Evolutionary conservation across 2,888 invertebrate genomes (phyloP).

Genomic region (Lepidocyrtoides sp.): DNA sequence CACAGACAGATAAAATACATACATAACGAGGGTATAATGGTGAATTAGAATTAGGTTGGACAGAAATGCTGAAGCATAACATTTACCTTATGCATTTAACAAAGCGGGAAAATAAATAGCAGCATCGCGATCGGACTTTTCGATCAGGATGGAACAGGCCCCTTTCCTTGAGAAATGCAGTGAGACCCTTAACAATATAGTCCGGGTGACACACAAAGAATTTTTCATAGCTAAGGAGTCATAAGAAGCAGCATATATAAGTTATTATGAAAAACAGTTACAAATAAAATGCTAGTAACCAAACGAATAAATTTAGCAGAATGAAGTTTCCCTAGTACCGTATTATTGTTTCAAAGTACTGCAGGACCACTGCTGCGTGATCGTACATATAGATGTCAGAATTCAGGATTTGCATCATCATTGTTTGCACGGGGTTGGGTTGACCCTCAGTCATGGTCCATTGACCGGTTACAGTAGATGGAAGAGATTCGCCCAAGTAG

Average conservation of each 20-base stretch:
- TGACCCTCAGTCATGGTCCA: constrained; percentile 79
- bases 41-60: too few relatives aligned
- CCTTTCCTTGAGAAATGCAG: constrained; percentile 88
- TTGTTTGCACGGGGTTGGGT: constrained; percentile 86
- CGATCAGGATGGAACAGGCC: constrained; percentile 87
- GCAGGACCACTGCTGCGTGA: constrained; percentile 87
- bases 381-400: constrained; percentile 87
- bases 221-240: constrained; percentile 87
- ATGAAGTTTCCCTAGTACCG: constrained; percentile 47
- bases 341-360: constrained; percentile 86
- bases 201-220: constrained; percentile 88
- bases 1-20: too few relatives aligned
- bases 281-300: too few relatives aligned
- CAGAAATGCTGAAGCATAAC: too few relatives aligned
- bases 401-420: constrained; percentile 87
- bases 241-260: too few relatives aligned
- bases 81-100: constrained; percentile 88
- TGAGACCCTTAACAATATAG: constrained; percentile 87
- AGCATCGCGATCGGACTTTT: constrained; percentile 88
- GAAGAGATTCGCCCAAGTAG: constrained; percentile 87
- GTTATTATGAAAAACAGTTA: too few relatives aligned
- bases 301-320: neutral
- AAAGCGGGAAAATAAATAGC: constrained; percentile 89
- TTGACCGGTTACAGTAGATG: constrained; percentile 68
- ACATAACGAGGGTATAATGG: too few relatives aligned